Evolutionary conservation across 1,140 invertebrate species (phyloP), one percentile per base, ranked within the genome.

Genomic region (Camponotus vicinus): DNA sequence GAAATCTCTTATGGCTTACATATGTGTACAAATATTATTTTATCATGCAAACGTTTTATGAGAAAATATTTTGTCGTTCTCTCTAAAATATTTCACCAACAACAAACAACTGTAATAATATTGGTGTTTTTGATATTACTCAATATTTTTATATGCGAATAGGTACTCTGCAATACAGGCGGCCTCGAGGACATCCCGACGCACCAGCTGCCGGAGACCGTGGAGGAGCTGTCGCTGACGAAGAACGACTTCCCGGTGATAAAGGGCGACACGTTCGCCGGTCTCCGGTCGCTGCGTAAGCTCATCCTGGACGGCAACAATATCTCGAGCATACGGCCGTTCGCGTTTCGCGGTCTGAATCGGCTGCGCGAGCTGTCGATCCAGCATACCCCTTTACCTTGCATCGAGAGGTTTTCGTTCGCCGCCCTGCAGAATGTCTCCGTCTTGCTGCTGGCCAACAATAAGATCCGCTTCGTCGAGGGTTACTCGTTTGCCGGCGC

Each of bases 121-220:
- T 52, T 15, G 15, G 13, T 52, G 7, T 52, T 49, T 49, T 49
- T 49, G 13, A 13, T 49, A 42, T 42, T 13, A 45, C 11, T 45
- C 11, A 11, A 45, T 45, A 45, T 45, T 9, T 42, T 42, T 45
- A 11, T 45, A 2, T 11, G 32, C 1, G 27, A 73, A 57, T 95
- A 98, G 98, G 97, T 98, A 69, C 96, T 98, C 87, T 98, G 98
- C 96, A 98, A 98, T 95, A 98, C 97, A 75, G 97, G 97, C 80
- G 97, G 97, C 49, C 94, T 98, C 85, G 96, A 96, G 63, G 97
- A 97, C 89, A 97, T 98, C 70, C 98, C 98, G 42, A 96, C 97
- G 27, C 96, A 96, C 40, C 95, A 96, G 61, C 94, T 98, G 70
- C 97, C 97, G 11, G 90, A 96, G 0, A 97, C 96, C 40, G 97